Evolutionary conservation across 2,797 vertebrate species (phyloP), one percentile per base, ranked within the genome.

Genomic region (Bryconaethiops microstoma): DNA sequence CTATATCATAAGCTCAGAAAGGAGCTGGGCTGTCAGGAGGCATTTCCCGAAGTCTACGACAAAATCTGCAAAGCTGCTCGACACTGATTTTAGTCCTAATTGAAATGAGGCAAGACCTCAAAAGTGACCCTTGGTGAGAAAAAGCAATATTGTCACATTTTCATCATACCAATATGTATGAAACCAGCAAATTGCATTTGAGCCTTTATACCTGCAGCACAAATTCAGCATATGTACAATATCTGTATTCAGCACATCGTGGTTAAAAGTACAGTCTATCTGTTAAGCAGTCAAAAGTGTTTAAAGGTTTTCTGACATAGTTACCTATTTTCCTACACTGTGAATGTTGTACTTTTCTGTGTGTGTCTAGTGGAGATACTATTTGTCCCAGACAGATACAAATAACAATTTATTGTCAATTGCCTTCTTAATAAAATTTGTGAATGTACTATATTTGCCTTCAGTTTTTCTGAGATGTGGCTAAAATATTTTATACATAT

Each of bases 1-100:
- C 88, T 99, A 17, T 99, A 99, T 88, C 96, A 96, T 85, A 95
- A 92, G 90, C 92, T 99, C 83, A 94, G 98, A 86, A 90, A 96
- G 39, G 90, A 97, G 84, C 94, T 99, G 0, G 92, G 93, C 70
- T 98, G 97, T 90, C 94, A 95, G 83, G 94, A 95, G 0, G 97
- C 98, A 74, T 99, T 99, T 89, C 98, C 98, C 0, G 98, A 99
- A 88, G 97, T 98, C 70, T 99, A 97, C 2, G 94, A 98, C 91
- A 99, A 99, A 94, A 96, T 99, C 92, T 98, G 96, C 93, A 99
- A 99, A 94, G 94, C 97, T 1, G 98, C 98, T 0, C 94, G 98
- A 86, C 97, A 97, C 92, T 99, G 92, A 98, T 81, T 73, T 74
- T 9, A 23, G 9, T 12, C 0, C 45, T 55, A 25, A 17, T 8